Percentiles rank a stretch among this genome's conserved stretches.
Conservation (phyloP, 2,113 vertebrate species). For the rabbit (Oryctolagus cuniculus) region DNA sequence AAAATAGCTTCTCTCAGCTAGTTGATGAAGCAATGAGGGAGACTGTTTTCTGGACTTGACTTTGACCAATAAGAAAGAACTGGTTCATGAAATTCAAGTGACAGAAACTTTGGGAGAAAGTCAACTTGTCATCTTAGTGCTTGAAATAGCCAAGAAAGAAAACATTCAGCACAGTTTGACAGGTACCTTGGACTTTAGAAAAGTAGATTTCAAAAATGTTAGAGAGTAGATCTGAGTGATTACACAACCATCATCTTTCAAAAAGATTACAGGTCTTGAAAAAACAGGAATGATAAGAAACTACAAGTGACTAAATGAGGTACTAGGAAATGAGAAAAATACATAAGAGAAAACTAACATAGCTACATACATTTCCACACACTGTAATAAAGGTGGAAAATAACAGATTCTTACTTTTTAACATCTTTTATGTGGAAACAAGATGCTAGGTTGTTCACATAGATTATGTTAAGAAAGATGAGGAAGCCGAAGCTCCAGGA, state of each 20-base stretch:
- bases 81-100: conserved; percentile 76
- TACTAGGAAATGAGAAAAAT: conserved; percentile 30
- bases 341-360: background rate
- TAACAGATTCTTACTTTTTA: background rate
- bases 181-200: conserved; percentile 62
- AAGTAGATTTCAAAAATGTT: conserved; percentile 67
- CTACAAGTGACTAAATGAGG: conserved; percentile 1
- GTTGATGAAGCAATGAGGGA: conserved; percentile 60
- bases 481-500: background rate
- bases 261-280: background rate
- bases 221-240: conserved; percentile 43
- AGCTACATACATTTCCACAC: background rate
- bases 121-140: conserved; percentile 78
- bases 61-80: conserved; percentile 73
- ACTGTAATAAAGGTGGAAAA: background rate
- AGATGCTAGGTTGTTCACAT: background rate
- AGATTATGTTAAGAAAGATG: background rate
- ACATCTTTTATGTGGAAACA: conserved; percentile 31
- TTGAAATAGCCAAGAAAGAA: conserved; percentile 74
- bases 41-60: conserved; percentile 69
- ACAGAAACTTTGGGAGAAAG: conserved; percentile 76
- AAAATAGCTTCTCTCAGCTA: conserved; percentile 38
- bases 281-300: conserved; percentile 66
- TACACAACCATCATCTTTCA: conserved; percentile 42
- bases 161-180: conserved; percentile 64